A percentile compares a stretch with the other conserved stretches of the same genome.
Conservation (phyloP, 2,113 vertebrate genomes). For the Panthera tigris region DNA sequence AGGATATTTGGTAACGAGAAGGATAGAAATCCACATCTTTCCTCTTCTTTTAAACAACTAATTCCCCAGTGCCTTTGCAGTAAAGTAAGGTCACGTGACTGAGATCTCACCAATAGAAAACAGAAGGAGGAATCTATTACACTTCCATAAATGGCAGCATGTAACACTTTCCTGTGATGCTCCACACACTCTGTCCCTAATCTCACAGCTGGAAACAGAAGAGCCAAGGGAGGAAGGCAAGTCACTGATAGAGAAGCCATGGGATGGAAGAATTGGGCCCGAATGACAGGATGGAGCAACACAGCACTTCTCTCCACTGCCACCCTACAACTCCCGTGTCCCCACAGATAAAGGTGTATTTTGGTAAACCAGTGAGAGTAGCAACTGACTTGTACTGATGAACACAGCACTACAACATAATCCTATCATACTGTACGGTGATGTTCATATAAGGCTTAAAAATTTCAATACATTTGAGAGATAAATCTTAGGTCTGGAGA, state of each 20-base stretch:
- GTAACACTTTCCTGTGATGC: too few relatives aligned
- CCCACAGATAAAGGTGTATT: neutral
- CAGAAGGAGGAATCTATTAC: neutral
- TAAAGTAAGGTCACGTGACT: neutral
- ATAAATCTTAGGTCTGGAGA: neutral
- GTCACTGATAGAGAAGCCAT: neutral
- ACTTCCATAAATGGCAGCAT: neutral
- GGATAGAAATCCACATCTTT: neutral
- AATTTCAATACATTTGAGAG: neutral
- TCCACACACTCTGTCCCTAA: neutral
- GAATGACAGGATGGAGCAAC: neutral
- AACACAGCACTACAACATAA: neutral
- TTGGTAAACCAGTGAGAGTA: neutral
- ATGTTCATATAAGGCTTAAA: neutral
- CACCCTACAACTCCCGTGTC: too few relatives aligned
- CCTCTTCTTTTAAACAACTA: neutral
- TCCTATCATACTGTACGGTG: neutral
- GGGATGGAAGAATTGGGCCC: neutral
- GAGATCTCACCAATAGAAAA: neutral
- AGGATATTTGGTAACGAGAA: neutral
- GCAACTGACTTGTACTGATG: neutral
- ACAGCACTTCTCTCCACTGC: neutral
- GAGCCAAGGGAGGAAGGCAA: neutral
- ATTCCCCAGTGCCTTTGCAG: neutral
- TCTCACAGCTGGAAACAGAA: neutral